A percentile compares a stretch with the other conserved stretches of the same genome.
Evolutionary conservation across 2,113 vertebrate genomes (phyloP).

Genomic region (Callaeas wilsoni): DNA sequence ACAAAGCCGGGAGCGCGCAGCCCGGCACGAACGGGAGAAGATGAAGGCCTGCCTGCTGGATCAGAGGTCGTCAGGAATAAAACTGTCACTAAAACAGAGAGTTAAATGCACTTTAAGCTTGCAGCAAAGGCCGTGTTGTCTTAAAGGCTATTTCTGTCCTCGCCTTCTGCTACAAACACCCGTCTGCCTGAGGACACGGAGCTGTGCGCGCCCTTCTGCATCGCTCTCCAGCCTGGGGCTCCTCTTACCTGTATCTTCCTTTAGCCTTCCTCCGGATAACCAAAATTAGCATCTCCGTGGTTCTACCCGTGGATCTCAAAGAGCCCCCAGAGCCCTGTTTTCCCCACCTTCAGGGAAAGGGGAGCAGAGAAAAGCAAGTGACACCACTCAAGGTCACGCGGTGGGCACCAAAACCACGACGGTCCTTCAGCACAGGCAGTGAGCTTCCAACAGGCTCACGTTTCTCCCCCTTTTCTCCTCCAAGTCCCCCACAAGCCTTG

Average conservation of each 20-base stretch:
- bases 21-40: background rate
- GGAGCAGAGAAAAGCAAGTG: background rate
- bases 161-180: background rate
- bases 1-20: background rate
- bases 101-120: background rate
- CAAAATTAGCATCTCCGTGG: background rate
- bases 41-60: background rate
- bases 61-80: background rate
- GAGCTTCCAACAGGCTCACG: background rate
- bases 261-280: background rate
- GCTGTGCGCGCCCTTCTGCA: background rate
- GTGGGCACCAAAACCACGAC: accelerated
- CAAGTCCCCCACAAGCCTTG: background rate
- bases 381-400: accelerated
- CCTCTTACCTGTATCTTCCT: background rate
- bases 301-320: background rate
- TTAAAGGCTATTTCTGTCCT: background rate
- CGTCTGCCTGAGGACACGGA: background rate
- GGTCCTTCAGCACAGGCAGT: background rate
- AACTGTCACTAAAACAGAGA: background rate
- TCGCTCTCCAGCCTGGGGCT: background rate
- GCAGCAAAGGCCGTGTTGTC: background rate
- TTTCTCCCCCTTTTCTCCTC: background rate
- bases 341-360: background rate
- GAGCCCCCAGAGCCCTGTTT: background rate